Evolutionary conservation across 2,888 invertebrate genomes (phyloP).

Genomic region (Rhyacophila evoluta): DNA sequence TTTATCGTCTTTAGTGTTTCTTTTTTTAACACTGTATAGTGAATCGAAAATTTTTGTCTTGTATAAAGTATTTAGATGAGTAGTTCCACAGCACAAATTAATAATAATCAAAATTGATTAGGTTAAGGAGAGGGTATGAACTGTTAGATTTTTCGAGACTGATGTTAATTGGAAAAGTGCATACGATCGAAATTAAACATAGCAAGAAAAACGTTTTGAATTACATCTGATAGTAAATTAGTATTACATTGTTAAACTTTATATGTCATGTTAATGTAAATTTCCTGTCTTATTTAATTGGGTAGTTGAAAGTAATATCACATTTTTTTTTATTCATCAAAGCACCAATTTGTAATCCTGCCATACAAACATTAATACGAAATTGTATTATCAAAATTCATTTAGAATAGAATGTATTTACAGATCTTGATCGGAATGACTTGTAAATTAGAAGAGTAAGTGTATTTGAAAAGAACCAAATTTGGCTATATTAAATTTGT

Average conservation of each 20-base stretch:
- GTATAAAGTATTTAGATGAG: background rate
- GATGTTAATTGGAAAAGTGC: background rate
- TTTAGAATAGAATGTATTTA: background rate
- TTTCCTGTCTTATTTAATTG: background rate
- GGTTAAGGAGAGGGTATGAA: background rate
- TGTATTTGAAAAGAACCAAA: background rate
- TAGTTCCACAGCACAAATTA: background rate
- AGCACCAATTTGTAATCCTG: slow-evolving; percentile 14
- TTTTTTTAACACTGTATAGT: too few species aligned
- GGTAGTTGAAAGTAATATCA: background rate
- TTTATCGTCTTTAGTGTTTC: too few species aligned
- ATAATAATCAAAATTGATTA: background rate
- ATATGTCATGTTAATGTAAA: background rate
- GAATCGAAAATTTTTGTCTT: background rate
- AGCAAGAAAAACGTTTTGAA: too few species aligned
- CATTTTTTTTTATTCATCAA: background rate
- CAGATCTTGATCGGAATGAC: background rate
- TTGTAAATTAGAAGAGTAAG: background rate
- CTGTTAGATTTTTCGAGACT: background rate
- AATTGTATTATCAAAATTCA: slow-evolving; percentile 1
- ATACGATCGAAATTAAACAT: too few species aligned
- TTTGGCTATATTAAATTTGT: background rate
- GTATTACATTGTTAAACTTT: background rate
- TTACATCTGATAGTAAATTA: too few species aligned
- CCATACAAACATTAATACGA: slow-evolving; percentile 10